Percentiles rank a stretch among this genome's conserved stretches.
phyloP scores from a whole-genome alignment of 2,113 vertebrate genomes.

The Chaetops frenatus region DNA sequence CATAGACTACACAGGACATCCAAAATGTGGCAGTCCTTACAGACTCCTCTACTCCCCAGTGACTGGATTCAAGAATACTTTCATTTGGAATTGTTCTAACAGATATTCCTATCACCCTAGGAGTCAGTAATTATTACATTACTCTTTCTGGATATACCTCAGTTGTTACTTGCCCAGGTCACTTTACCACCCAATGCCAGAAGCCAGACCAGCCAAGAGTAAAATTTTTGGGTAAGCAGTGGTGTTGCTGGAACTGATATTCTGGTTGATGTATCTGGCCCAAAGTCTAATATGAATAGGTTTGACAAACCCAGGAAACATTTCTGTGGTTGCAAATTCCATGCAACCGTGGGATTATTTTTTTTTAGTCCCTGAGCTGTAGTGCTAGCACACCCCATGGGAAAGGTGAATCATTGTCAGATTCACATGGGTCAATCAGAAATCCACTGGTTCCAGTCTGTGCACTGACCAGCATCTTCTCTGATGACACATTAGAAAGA shows the following conservation, averaged over 20 bases:
- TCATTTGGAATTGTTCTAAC: not conserved
- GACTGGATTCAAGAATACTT: not conserved
- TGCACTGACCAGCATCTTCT: not conserved
- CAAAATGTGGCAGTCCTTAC: not conserved
- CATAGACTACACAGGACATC: not conserved
- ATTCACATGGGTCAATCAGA: not conserved
- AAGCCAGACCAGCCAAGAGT: not conserved
- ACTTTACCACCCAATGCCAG: not conserved
- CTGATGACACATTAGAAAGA: not conserved
- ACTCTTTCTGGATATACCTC: not conserved
- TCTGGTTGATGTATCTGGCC: not conserved
- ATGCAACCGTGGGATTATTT: not conserved
- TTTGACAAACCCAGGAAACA: not conserved
- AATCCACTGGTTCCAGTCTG: not conserved
- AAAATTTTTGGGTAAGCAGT: not conserved
- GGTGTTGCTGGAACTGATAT: not conserved
- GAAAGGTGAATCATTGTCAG: not conserved
- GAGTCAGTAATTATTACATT: too few relatives aligned
- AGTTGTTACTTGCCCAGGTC: not conserved
- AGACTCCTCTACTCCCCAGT: not conserved
- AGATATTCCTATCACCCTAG: not conserved
- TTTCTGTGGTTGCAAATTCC: not conserved
- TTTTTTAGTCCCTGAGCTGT: not conserved
- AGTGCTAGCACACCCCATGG: not conserved
- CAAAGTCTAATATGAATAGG: not conserved